A percentile compares a stretch with the other conserved stretches of the same genome.
Evolutionary conservation across 2,888 invertebrate genomes (phyloP).

Genomic region (Spodoptera littoralis): DNA sequence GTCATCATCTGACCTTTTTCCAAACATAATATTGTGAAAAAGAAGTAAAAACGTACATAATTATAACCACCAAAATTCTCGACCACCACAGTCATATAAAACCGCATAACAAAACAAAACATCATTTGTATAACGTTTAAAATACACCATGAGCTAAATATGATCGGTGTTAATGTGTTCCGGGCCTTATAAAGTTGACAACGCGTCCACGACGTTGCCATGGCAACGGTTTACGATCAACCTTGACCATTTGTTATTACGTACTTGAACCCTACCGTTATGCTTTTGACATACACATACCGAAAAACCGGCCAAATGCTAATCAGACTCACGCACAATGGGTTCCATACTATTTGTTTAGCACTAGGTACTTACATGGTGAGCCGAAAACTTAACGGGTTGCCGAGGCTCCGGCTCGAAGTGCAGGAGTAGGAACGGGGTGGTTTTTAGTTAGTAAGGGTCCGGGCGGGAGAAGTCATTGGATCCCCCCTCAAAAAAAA

Average conservation of each 20-base stretch:
- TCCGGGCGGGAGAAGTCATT: no score
- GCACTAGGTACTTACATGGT: no score
- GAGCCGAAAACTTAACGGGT: no score
- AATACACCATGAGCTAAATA: constrained; percentile 46
- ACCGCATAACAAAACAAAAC: constrained; percentile 22
- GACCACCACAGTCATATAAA: neutral
- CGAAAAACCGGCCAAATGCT: neutral
- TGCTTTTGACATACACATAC: constrained; percentile 25
- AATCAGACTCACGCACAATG: no score
- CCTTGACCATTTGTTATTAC: constrained; percentile 56
- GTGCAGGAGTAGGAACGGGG: no score
- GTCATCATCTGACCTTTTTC: no score
- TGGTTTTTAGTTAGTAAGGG: no score
- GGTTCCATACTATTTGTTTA: no score
- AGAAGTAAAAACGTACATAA: no score
- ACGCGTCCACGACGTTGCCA: constrained; percentile 34
- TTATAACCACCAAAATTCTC: neutral
- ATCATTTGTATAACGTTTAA: constrained; percentile 21
- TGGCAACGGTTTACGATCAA: constrained; percentile 39
- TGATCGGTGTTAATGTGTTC: constrained; percentile 47
- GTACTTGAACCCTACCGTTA: constrained; percentile 40
- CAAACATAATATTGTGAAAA: no score
- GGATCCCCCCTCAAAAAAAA: no score
- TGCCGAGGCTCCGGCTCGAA: no score
- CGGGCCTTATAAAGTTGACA: constrained; percentile 51